Evolutionary conservation across 2,888 invertebrate genomes (phyloP).

Genomic region (Iphiclides podalirius): DNA sequence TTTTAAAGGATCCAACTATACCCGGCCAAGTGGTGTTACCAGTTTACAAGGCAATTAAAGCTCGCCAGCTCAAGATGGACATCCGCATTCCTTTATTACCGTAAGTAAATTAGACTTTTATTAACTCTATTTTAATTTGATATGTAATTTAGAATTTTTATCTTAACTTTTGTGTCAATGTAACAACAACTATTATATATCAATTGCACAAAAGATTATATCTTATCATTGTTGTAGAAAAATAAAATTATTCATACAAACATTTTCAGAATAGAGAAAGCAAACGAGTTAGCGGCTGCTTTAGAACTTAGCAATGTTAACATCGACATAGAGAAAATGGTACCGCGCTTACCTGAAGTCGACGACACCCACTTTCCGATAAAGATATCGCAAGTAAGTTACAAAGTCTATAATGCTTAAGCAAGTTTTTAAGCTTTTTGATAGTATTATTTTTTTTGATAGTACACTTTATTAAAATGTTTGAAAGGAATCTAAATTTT

Average conservation of each 20-base stretch:
- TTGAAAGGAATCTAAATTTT: too few species aligned
- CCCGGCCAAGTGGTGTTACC: slow-evolving; percentile 82
- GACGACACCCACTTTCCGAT: slow-evolving; percentile 79
- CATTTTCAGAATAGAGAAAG: slow-evolving; percentile 66
- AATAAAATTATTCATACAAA: too few species aligned
- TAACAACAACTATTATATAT: too few species aligned
- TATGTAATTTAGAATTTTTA: too few species aligned
- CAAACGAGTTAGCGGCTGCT: slow-evolving; percentile 65
- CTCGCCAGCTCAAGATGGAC: slow-evolving; percentile 78
- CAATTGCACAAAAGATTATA: too few species aligned
- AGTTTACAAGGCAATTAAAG: slow-evolving; percentile 88
- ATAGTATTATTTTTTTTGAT: background rate
- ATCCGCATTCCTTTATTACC: slow-evolving; percentile 78
- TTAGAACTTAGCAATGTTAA: slow-evolving; percentile 38
- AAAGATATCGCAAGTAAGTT: slow-evolving; percentile 78
- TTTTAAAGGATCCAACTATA: slow-evolving; percentile 56
- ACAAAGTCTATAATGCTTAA: too few species aligned
- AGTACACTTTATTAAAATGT: too few species aligned
- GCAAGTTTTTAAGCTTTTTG: too few species aligned
- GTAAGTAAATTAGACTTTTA: slow-evolving; percentile 57
- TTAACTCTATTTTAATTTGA: background rate
- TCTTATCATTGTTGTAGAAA: too few species aligned
- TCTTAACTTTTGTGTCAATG: too few species aligned
- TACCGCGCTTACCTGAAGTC: slow-evolving; percentile 79
- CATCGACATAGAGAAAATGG: slow-evolving; percentile 43